Base-by-base conservation (phyloP, 1,140 invertebrate species). In the Bombus waltoni region DNA sequence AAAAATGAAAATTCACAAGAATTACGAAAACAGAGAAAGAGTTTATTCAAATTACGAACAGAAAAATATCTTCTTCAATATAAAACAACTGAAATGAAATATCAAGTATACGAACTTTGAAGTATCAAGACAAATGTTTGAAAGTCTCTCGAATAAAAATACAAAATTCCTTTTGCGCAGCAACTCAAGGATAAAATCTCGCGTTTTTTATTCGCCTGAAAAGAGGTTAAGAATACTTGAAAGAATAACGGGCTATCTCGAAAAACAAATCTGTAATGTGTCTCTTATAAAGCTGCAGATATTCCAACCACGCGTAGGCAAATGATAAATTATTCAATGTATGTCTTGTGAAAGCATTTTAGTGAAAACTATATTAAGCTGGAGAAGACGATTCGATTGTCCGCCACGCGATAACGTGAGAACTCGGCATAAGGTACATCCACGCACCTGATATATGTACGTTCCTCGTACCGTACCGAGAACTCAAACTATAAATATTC, bases 331-430 rank as follows among this genome's bases (percentile, higher is more conserved):
- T 68, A 44, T 47, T 47, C 40, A 32, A n/a, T 42, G 15, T n/a
- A 32, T 22, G 35, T 18, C 9, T 3, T 3, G 4, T 22, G 66
- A 13, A 65, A 44, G n/a, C 75, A 32, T 71, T 74, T 72, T 22
- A 74, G 13, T n/a, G 38, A 87, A 62, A 83, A 79, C 86, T 87
- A 9, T 80, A 80, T 87, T 87, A 87, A 87, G 70, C 57, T 32
- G 13, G 28, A 76, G 77, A 80, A 71, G 80, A 79, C 65, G 59
- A 88, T 66, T 79, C 76, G 87, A 83, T 87, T 38, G 87, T 73
- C 65, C n/a, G 81, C 89, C 90, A 88, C 84, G 86, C 89, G 87
- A 91, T 90, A 90, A 91, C 90, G 90, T 91, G 90, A 90, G 89
- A 88, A 90, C 82, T 38, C 74, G 83, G 77, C 89, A 89, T 89